Percentiles rank a stretch among this genome's conserved stretches.
These are phyloP conservation scores for Polypterus senegalus DNA, from an alignment of 2,113 vertebrate genomes.

Conservation along the genomic window DNA sequence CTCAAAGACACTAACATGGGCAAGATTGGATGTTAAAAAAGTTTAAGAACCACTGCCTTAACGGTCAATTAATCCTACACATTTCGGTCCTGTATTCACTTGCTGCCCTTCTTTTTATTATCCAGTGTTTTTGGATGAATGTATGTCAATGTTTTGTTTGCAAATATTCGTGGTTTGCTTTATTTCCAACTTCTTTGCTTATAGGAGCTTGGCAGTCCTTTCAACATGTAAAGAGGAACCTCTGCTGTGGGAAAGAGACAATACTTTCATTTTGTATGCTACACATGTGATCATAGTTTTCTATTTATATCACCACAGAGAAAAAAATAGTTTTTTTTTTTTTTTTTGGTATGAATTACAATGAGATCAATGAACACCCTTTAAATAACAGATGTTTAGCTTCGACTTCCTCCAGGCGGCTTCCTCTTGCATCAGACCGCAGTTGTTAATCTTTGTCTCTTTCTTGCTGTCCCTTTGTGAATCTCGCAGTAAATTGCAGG, in stretches of 20 bases:
- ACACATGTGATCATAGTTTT: constrained; percentile 6
- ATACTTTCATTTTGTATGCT: not conserved
- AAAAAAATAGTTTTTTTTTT: not conserved
- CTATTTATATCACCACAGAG: not conserved
- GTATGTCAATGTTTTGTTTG: too few relatives aligned
- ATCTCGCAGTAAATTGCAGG: constrained; percentile 1
- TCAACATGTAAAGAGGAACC: not conserved
- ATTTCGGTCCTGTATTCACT: too few relatives aligned
- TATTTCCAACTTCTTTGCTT: too few relatives aligned
- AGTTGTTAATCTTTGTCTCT: constrained; percentile 44
- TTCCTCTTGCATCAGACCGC: constrained; percentile 33
- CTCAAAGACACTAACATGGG: too few relatives aligned
- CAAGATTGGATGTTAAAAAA: too few relatives aligned
- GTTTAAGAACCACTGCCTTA: too few relatives aligned
- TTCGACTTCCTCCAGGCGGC: constrained; percentile 25
- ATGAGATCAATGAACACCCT: constrained; percentile 36
- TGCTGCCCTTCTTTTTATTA: too few relatives aligned
- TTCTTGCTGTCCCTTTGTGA: constrained; percentile 19
- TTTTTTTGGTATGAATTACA: not conserved
- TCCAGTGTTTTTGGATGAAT: too few relatives aligned
- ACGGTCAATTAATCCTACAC: too few relatives aligned
- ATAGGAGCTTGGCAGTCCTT: too few relatives aligned
- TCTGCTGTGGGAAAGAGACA: not conserved
- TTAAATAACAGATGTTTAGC: constrained; percentile 46
- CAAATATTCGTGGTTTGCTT: too few relatives aligned